Evolutionary conservation across 37 sponge, comb jelly and placozoan species (phyloP), one percentile per base, ranked within the genome.

Genomic region (Amphimedon queenslandica): DNA sequence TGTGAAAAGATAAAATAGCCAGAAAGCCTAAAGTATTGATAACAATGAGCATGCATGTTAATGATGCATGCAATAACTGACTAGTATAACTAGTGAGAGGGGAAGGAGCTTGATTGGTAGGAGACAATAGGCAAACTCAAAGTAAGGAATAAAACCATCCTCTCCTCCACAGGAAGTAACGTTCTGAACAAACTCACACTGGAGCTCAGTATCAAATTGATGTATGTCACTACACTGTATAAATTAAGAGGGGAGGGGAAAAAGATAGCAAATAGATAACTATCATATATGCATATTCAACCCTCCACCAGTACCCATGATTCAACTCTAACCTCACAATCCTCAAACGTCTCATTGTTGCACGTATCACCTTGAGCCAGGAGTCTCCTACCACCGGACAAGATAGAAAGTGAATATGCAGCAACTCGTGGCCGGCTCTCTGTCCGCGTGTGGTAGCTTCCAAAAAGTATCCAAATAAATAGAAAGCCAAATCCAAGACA

Each of bases 1-100:
- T 3, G 94, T 75, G 64, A 98, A 94, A 11, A 98, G 90, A 70
- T 81, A 86, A 0, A 85, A 38, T 29, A 95, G 75, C 99, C 99
- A 98, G 0, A 92, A 2, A 60, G 88, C 92, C 94, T 93, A 80
- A 0, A 42, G 39, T 37, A 58, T 53, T 18, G n/a, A n/a, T n/a
- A n/a, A n/a, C n/a, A n/a, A n/a, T n/a, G n/a, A n/a, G n/a, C n/a
- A n/a, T n/a, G n/a, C n/a, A n/a, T n/a, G n/a, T n/a, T n/a, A n/a
- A 51, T 13, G n/a, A 58, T 24, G 28, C 4, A 74, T 11, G 33
- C 8, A 72, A 55, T 3, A 2, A 27, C 10, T 6, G 4, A 93
- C 94, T 80, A 98, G 66, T 2, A 98, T 58, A 18, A 80, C 60
- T 79, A 92, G 84, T 43, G 86, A 83, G 29, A 94, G 69, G 3